Conservation (phyloP, 2,888 invertebrate genomes). For the Criorhina ranunculi region DNA sequence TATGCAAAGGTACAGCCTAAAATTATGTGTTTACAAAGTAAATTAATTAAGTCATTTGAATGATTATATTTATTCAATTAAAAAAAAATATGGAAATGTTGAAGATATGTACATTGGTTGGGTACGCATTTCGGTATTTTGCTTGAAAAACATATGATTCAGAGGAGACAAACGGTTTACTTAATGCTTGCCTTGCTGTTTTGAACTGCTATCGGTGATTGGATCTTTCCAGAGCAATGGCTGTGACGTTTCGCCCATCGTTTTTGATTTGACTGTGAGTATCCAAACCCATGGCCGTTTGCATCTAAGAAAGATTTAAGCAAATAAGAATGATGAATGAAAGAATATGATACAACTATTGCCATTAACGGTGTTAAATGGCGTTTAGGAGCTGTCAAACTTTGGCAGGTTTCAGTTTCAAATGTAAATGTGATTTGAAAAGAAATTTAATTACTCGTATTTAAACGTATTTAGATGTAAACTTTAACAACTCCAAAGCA, state of each 20-base stretch:
- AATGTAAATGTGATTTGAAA: too few relatives aligned
- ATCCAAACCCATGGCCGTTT: slow-evolving; percentile 86
- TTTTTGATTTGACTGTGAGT: slow-evolving; percentile 87
- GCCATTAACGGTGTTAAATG: too few relatives aligned
- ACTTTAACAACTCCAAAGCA: too few relatives aligned
- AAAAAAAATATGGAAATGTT: neutral
- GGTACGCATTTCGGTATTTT: neutral
- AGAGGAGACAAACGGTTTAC: neutral
- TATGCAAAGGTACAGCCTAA: slow-evolving; percentile 87
- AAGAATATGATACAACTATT: too few relatives aligned
- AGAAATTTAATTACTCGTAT: too few relatives aligned
- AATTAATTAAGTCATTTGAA: slow-evolving; percentile 54
- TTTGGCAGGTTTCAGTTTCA: too few relatives aligned
- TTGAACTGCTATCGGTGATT: slow-evolving; percentile 88
- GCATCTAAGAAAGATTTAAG: slow-evolving; percentile 75
- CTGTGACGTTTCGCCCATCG: slow-evolving; percentile 88
- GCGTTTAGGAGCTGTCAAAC: too few relatives aligned
- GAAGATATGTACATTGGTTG: too few relatives aligned
- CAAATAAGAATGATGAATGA: too few relatives aligned
- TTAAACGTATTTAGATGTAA: too few relatives aligned
- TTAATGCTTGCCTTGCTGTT: slow-evolving; percentile 83
- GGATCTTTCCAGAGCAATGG: slow-evolving; percentile 88
- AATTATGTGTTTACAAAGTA: slow-evolving; percentile 53
- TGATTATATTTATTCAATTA: slow-evolving; percentile 32
- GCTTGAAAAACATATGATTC: neutral